Evolutionary conservation across 2,113 vertebrate species (phyloP), one percentile per base, ranked within the genome.

Genomic region (Proterorhinus semilunaris): DNA sequence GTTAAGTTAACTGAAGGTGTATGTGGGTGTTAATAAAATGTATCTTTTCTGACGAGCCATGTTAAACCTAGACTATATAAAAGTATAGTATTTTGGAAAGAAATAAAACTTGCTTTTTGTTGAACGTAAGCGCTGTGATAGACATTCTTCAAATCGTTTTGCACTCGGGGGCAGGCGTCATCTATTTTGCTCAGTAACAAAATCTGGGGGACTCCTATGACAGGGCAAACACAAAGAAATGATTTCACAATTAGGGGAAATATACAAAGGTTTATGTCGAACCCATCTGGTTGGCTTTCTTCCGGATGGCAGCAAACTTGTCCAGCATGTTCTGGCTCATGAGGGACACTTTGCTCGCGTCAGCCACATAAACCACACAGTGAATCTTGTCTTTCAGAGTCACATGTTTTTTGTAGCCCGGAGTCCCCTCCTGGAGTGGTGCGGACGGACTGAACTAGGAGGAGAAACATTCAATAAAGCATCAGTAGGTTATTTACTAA

Each of bases 121-220:
- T 89, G 68, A 44, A 91, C 78, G 76, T 86, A 90, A 65, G 8
- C 45, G 10, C 89, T 91, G 58, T 1, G 73, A 62, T 92, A 92
- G 54, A 92, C 57, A 43, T 80, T 84, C 65, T 68, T 84, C 16
- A 91, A 52, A 68, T 92, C 83, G 7, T 81, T 65, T 3, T 66
- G 75, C 59, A 90, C 88, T 13, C 73, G 70, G 0, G 78, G 79
- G 64, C 91, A 92, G 15, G 88, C 91, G 67, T 90, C 82, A 50
- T 92, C 91, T 36, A 92, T 81, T 76, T 92, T 90, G 21, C 90
- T 90, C 85, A 92, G 75, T 43, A 92, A 66, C 64, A 92, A 65
- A 62, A 92, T 58, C 82, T 92, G 91, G 65, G 91, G 90, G 50
- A 92, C 66, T 45, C 78, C 91, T 92, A 36, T 36, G 51, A 61